phyloP scores from a whole-genome alignment of 2,888 invertebrate genomes.

The Drosophila neotestacea region DNA sequence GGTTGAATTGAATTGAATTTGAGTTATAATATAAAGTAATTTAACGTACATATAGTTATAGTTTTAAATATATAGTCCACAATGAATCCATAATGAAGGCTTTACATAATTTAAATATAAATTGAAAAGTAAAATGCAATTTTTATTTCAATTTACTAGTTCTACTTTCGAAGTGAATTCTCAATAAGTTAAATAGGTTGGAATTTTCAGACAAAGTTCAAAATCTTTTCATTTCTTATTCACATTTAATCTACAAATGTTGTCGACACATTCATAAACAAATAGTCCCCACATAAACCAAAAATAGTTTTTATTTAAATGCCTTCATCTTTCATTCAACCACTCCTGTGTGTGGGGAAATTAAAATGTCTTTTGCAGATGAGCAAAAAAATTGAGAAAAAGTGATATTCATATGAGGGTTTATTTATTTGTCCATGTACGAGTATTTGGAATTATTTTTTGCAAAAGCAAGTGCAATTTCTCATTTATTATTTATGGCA shows the following conservation, averaged over 20 bases:
- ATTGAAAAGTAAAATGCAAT: too few relatives aligned
- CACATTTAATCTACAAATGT: not conserved
- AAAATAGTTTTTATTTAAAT: conserved; percentile 22
- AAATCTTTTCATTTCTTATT: not conserved
- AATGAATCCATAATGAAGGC: too few relatives aligned
- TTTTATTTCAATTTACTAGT: too few relatives aligned
- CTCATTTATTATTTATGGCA: conserved; percentile 75
- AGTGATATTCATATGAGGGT: conserved; percentile 25
- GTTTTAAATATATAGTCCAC: too few relatives aligned
- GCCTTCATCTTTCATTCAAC: conserved; percentile 7
- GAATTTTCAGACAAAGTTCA: not conserved
- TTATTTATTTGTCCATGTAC: conserved; percentile 54
- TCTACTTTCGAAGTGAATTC: not conserved
- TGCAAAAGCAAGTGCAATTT: conserved; percentile 59
- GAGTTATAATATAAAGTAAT: too few relatives aligned
- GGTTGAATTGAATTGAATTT: too few relatives aligned
- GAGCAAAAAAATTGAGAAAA: conserved; percentile 14
- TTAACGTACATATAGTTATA: too few relatives aligned
- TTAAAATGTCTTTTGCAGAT: conserved; percentile 17
- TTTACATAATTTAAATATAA: too few relatives aligned
- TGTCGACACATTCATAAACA: not conserved
- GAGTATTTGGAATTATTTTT: conserved; percentile 54
- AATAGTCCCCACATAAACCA: not conserved
- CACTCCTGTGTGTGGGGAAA: conserved; percentile 6
- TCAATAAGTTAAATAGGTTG: not conserved